Percentiles rank a stretch among this genome's conserved stretches.
Conservation (phyloP, 2,888 invertebrate species). For the Ormyrus labotus region DNA sequence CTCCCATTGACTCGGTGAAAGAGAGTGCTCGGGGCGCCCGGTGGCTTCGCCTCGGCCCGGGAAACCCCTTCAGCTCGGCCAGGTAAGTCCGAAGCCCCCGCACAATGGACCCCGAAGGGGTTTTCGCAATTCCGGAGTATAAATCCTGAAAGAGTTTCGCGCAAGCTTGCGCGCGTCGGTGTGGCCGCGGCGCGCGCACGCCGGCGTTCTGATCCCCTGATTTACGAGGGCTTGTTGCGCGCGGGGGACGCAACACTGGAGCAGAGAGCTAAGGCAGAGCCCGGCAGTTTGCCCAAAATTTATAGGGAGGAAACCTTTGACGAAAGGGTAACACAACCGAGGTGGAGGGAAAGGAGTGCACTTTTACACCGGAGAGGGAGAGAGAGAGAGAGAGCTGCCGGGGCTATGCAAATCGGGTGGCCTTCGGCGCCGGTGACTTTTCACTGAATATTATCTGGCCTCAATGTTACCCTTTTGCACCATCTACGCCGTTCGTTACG, state of each 20-base stretch:
- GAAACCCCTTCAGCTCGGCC: constrained; percentile 6
- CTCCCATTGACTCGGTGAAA: too few species aligned
- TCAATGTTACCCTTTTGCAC: constrained; percentile 48
- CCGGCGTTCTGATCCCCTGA: neutral
- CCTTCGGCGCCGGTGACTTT: constrained; percentile 29
- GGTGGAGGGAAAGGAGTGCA: constrained; percentile 15
- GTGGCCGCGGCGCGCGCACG: neutral
- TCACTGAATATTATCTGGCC: neutral
- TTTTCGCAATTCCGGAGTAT: constrained; percentile 27
- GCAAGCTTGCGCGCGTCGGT: constrained; percentile 32
- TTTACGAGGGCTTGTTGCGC: constrained; percentile 18
- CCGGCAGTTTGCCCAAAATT: constrained; percentile 16
- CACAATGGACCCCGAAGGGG: constrained; percentile 1
- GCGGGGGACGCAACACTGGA: constrained; percentile 25
- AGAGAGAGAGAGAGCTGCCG: neutral
- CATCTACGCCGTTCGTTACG: constrained; percentile 46
- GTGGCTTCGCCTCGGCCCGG: neutral
- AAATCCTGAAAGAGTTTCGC: constrained; percentile 37
- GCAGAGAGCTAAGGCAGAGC: constrained; percentile 12
- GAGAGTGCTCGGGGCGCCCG: neutral
- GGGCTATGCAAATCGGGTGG: constrained; percentile 20
- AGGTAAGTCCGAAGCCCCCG: neutral
- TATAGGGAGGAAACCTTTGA: constrained; percentile 20
- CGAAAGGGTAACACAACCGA: neutral
- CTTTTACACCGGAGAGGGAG: constrained; percentile 25